Percentiles rank a stretch among this genome's conserved stretches.
These are phyloP conservation scores for Axinella damicornis DNA, from an alignment of 37 sponge, comb jelly and placozoan species.

Conservation along the genomic window DNA sequence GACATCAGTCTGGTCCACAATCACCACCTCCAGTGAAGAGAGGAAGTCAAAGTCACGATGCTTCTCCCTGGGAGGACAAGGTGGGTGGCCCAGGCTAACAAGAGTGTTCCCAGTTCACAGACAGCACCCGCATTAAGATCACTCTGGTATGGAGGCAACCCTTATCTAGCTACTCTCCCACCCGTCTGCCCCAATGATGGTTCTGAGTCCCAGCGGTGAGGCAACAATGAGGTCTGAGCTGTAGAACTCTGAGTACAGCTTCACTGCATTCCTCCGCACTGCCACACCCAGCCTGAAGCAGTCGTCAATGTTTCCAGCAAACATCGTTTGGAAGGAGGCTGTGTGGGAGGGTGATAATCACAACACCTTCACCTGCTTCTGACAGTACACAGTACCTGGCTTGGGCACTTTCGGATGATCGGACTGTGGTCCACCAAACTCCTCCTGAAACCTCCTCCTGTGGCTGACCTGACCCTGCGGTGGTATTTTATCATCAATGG, in stretches of 20 bases:
- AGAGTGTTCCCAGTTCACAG: not conserved
- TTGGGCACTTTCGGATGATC: constrained; percentile 26
- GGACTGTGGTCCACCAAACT: constrained; percentile 46
- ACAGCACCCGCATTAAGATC: no score
- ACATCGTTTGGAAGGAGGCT: constrained; percentile 73
- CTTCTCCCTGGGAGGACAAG: constrained; percentile 74
- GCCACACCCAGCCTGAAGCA: constrained; percentile 93
- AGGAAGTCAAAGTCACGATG: constrained; percentile 91
- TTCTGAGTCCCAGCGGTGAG: constrained; percentile 95
- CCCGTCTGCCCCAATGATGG: constrained; percentile 88
- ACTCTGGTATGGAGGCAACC: no score
- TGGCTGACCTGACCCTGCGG: constrained; percentile 81
- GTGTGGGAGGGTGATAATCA: not conserved
- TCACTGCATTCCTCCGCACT: constrained; percentile 72
- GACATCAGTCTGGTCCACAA: constrained; percentile 90
- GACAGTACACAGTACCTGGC: constrained; percentile 23
- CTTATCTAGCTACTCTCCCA: not conserved
- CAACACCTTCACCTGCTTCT: not conserved
- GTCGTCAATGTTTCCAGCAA: constrained; percentile 97
- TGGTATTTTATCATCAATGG: no score
- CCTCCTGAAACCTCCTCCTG: constrained; percentile 78
- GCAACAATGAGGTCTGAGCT: constrained; percentile 95
- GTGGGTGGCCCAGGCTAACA: no score
- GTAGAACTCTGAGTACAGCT: constrained; percentile 92
- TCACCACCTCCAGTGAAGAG: constrained; percentile 94